Conservation (phyloP, 2,113 vertebrate species). For the Muntiacus muntjak region DNA sequence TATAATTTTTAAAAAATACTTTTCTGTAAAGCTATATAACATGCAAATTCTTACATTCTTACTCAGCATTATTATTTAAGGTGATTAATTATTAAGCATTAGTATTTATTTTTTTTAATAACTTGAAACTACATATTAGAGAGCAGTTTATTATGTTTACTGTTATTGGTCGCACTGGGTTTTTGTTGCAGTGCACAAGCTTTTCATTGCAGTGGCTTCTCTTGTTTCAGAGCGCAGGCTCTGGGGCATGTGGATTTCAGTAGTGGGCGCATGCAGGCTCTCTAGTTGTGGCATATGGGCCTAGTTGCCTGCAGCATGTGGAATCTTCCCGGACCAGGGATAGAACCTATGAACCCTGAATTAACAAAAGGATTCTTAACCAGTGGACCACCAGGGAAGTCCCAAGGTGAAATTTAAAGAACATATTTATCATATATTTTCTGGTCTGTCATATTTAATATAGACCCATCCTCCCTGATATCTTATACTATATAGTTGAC, state of each 20-base stretch:
- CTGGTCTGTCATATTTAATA: not conserved
- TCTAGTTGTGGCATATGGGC: not conserved
- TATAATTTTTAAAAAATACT: not conserved
- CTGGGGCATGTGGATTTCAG: not conserved
- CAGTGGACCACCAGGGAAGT: not conserved
- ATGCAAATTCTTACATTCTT: not conserved
- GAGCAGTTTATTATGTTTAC: not conserved
- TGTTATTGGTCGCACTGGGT: not conserved
- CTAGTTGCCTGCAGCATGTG: not conserved
- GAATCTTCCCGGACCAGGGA: not conserved
- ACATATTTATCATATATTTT: not conserved
- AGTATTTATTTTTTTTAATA: not conserved
- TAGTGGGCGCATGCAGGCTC: not conserved
- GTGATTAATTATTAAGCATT: not conserved
- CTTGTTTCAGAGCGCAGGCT: accelerated
- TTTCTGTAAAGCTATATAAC: not conserved
- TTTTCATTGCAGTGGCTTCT: not conserved
- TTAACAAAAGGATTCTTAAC: not conserved
- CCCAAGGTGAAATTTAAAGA: slow-evolving; percentile 9
- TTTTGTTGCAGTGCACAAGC: not conserved
- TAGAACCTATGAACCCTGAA: not conserved
- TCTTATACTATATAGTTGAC: not conserved
- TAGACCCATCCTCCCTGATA: not conserved
- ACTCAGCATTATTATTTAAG: not conserved
- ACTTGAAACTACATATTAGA: not conserved